A percentile compares a stretch with the other conserved stretches of the same genome.
Conservation (phyloP, 2,113 vertebrate species). For the Aramus guarauna region DNA sequence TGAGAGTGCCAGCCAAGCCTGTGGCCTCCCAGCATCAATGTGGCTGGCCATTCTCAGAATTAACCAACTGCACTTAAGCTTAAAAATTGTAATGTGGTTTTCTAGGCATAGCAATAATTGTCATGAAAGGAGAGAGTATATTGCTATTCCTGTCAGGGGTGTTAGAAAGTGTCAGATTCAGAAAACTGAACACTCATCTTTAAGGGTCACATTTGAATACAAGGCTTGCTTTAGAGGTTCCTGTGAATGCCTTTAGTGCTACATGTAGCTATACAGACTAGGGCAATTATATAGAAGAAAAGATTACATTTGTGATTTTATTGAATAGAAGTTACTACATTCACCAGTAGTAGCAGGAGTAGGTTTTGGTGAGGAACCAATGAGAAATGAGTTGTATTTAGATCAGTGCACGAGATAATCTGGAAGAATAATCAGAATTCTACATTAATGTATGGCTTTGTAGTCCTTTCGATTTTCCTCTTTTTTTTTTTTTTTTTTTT, state of each 20-base stretch:
- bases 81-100: background rate
- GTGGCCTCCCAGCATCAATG: background rate
- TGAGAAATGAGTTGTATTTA: background rate
- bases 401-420: background rate
- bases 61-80: background rate
- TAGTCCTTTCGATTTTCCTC: background rate
- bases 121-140: background rate
- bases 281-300: background rate
- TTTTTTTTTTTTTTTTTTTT: too few species aligned
- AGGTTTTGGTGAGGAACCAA: background rate
- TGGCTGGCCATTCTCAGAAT: background rate
- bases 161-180: background rate
- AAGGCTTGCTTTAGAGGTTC: background rate
- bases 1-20: background rate
- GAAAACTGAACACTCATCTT: background rate
- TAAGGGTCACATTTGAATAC: background rate
- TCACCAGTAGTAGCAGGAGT: background rate
- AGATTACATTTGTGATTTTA: background rate
- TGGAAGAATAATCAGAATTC: background rate
- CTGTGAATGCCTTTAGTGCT: background rate
- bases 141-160: background rate
- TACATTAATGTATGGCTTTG: background rate
- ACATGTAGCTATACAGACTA: background rate
- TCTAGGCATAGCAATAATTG: background rate
- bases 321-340: background rate